These are phyloP conservation scores for Chrosomus eos DNA, from an alignment of 2,797 vertebrate species.

Conservation along the genomic window DNA sequence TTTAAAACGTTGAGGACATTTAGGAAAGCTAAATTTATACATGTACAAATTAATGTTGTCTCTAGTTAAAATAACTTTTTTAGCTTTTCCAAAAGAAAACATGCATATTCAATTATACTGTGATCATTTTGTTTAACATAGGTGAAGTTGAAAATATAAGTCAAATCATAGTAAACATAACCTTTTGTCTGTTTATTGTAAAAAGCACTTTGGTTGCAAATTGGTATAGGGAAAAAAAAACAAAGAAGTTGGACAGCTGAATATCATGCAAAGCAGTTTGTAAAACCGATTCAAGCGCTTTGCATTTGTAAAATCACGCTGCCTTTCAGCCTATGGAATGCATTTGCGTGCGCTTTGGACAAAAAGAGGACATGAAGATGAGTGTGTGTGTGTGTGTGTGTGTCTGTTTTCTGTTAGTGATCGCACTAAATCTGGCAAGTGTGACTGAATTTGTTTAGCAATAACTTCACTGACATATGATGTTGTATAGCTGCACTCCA, in stretches of 20 bases:
- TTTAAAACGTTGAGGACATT: neutral
- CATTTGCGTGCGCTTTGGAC: conserved; percentile 35
- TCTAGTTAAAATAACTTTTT: neutral
- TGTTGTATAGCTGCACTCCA: neutral
- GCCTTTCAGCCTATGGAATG: conserved; percentile 27
- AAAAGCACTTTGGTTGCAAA: conserved; percentile 39
- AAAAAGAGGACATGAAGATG: conserved; percentile 36
- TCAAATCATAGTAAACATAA: neutral
- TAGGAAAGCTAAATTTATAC: neutral
- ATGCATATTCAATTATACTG: neutral
- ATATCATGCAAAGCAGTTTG: conserved; percentile 56
- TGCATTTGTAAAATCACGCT: conserved; percentile 44
- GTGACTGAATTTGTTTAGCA: conserved; percentile 18
- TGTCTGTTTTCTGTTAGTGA: conserved; percentile 37
- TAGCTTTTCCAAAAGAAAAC: neutral
- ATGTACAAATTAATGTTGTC: neutral
- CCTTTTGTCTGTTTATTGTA: conserved; percentile 22
- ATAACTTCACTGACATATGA: neutral
- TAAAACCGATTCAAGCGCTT: conserved; percentile 44
- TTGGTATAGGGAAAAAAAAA: conserved; percentile 2
- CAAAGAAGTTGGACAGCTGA: conserved; percentile 53
- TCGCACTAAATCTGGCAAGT: conserved; percentile 26
- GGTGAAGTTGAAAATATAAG: neutral
- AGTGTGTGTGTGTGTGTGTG: conserved; percentile 1
- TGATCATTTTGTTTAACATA: no score